A percentile compares a stretch with the other conserved stretches of the same genome.
Conservation (phyloP, 53 echinoderm and acorn worm species). For the Mesocentrotus franciscanus region DNA sequence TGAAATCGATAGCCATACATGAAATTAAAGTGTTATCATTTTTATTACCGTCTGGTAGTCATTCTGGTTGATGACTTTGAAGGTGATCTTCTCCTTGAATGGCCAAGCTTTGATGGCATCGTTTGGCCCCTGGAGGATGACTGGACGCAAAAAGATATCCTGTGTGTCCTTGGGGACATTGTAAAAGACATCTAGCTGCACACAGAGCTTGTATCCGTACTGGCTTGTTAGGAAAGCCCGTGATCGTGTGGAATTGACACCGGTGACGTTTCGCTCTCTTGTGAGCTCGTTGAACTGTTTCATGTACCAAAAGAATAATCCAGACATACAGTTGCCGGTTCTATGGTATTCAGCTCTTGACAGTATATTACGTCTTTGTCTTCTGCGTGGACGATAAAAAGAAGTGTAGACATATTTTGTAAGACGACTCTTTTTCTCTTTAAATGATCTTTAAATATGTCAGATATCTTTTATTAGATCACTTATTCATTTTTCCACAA, state of each 20-base stretch:
- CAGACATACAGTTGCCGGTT: too few species aligned
- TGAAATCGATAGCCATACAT: too few species aligned
- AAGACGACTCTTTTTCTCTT: too few species aligned
- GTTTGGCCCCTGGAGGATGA: constrained; percentile 38
- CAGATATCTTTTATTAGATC: too few species aligned
- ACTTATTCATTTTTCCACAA: too few species aligned
- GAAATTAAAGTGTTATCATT: too few species aligned
- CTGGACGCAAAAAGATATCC: constrained; percentile 56
- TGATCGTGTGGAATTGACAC: constrained; percentile 75
- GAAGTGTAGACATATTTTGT: too few species aligned
- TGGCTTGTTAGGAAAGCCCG: constrained; percentile 79
- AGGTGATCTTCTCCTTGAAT: constrained; percentile 51
- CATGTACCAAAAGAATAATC: too few species aligned
- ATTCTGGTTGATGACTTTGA: constrained; percentile 48
- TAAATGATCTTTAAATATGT: too few species aligned
- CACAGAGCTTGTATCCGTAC: constrained; percentile 66
- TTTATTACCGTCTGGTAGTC: not conserved
- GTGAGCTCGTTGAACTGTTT: not conserved
- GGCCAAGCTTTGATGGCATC: constrained; percentile 60
- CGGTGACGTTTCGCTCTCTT: not conserved
- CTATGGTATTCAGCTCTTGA: too few species aligned
- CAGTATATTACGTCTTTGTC: too few species aligned
- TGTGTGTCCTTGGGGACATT: constrained; percentile 46
- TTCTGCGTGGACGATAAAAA: too few species aligned
- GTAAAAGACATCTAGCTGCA: constrained; percentile 11